Base-by-base conservation (phyloP, 2,113 vertebrate species). In the Mixornis gularis region DNA sequence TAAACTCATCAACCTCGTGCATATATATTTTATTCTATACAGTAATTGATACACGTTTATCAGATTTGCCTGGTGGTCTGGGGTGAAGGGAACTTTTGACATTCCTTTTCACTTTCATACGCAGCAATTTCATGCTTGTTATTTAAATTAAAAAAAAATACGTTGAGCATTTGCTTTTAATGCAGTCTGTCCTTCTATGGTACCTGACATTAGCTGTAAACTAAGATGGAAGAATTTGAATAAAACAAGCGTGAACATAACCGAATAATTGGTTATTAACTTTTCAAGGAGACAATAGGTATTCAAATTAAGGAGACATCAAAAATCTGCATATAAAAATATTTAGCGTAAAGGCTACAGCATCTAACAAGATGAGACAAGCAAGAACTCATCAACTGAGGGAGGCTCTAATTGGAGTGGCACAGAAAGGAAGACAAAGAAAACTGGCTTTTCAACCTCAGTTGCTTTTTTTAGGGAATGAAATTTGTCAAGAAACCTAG, bases 301-400 rank as follows among this genome's bases (percentile, higher is more conserved):
- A 72, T 92, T 96, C 74, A 87, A 94, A 93, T 95, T 65, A 85
- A 48, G 63, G 41, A 71, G 66, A 72, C 65, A 82, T 89, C 7
- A 90, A 79, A 93, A 95, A 83, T 89, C 43, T 92, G 90, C 55
- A 49, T 89, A 76, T 49, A 88, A 81, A 87, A 95, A 91, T 82
- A 40, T 85, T 95, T 77, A 81, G 60, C 0, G 0, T 63, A 52
- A 84, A 79, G 51, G 69, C 52, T 81, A 27, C 62, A 90, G 25
- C 49, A 52, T 52, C 66, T 95, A 93, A 95, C 51, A 52, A 71
- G 85, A 96, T 58, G 79, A 96, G 94, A 95, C 92, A 96, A 85
- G 89, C 76, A 81, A 92, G 89, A 92, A 58, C 84, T 91, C 76
- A 40, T 94, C 92, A 89, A 17, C 72, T 84, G 70, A 90, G 63